Evolutionary conservation across 1,140 invertebrate genomes (phyloP).

Genomic region (Gryon sp.): DNA sequence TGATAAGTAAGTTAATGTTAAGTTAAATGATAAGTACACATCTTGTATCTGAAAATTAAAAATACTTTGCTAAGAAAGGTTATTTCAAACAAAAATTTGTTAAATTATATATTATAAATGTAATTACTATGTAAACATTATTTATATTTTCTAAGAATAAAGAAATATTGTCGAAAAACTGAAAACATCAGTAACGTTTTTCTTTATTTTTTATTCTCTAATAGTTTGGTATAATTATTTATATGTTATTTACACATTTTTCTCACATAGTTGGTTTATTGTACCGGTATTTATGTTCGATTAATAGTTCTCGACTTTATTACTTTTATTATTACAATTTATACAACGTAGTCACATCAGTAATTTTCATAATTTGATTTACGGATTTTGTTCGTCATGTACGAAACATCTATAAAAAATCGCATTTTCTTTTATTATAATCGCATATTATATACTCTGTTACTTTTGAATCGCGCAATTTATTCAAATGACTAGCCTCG

Average conservation of each 20-base stretch:
- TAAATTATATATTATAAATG: too few relatives aligned
- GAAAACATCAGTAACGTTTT: conserved; percentile 2
- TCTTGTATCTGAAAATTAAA: too few relatives aligned
- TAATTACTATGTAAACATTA: too few relatives aligned
- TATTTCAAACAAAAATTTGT: too few relatives aligned
- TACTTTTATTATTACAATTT: conserved; percentile 61
- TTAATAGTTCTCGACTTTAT: conserved; percentile 52
- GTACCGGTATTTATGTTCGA: conserved; percentile 47
- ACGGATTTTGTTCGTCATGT: conserved; percentile 10
- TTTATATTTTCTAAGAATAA: not conserved
- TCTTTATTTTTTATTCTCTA: conserved; percentile 33
- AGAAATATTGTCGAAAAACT: not conserved
- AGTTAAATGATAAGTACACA: too few relatives aligned
- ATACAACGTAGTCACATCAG: conserved; percentile 49
- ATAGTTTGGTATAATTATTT: conserved; percentile 56
- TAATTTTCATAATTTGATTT: not conserved
- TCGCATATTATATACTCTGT: conserved; percentile 4
- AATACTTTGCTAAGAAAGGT: too few relatives aligned
- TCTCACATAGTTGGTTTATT: conserved; percentile 41
- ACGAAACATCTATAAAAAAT: conserved; percentile 58
- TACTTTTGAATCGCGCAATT: conserved; percentile 26
- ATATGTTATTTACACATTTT: conserved; percentile 62
- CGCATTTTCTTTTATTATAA: conserved; percentile 15
- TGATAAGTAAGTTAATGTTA: too few relatives aligned
- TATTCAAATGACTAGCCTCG: conserved; percentile 57